Percentiles rank a stretch among this genome's conserved stretches.
Evolutionary conservation across 2,888 invertebrate species (phyloP).

Genomic region (Chloromyia formosa): DNA sequence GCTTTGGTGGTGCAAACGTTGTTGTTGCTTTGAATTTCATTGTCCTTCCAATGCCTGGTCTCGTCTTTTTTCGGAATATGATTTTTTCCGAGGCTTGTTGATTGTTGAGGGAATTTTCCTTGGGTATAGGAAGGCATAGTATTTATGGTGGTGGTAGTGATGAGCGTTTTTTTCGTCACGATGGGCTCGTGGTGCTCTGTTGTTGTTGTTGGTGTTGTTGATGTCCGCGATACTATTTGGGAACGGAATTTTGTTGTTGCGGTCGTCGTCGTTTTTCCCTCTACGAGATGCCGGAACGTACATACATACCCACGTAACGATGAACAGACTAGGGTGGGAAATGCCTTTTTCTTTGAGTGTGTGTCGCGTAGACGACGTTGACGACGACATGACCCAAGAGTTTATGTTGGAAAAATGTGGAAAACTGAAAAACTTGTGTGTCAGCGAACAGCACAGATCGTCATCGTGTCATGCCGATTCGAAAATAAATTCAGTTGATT

Average conservation of each 20-base stretch:
- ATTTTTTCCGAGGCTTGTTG: conserved; percentile 39
- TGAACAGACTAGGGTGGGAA: conserved; percentile 46
- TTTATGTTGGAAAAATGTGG: conserved; percentile 58
- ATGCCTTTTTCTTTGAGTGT: conserved; percentile 54
- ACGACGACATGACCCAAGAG: conserved; percentile 52
- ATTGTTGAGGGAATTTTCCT: conserved; percentile 30
- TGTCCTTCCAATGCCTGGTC: conserved; percentile 22
- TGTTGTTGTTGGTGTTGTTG: no score
- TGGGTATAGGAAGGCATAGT: no score
- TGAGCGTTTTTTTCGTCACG: no score
- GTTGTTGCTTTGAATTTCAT: conserved; percentile 21
- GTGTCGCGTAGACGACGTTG: conserved; percentile 52
- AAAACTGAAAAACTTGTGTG: conserved; percentile 59
- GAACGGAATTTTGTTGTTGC: conserved; percentile 33
- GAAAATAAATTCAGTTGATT: conserved; percentile 54
- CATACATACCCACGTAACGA: no score
- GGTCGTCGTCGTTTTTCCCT: no score
- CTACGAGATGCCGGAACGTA: no score
- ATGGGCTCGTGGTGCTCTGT: no score
- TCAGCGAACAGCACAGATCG: conserved; percentile 55
- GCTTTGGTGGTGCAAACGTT: conserved; percentile 31
- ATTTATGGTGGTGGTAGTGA: no score
- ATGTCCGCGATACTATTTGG: no score
- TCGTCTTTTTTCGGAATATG: neutral
- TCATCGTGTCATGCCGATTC: conserved; percentile 2